phyloP scores from a whole-genome alignment of 2,113 vertebrate species.

The Rhinolophus sinicus region DNA sequence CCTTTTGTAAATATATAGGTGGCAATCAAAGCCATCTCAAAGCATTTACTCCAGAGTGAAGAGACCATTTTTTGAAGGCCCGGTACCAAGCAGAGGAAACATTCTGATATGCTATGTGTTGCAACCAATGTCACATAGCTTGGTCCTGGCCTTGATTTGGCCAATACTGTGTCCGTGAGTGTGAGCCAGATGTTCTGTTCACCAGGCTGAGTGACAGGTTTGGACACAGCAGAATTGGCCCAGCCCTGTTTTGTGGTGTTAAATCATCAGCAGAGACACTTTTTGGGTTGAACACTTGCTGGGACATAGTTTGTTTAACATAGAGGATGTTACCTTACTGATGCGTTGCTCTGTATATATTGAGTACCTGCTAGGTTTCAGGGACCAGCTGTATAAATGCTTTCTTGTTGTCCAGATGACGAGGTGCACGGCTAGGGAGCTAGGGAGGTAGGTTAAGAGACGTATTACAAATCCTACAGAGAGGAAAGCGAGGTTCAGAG shows the following conservation, averaged over 20 bases:
- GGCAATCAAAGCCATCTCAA: background rate
- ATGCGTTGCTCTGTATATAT: background rate
- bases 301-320: background rate
- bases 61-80: background rate
- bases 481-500: background rate
- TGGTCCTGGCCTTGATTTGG: background rate
- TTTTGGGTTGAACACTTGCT: background rate
- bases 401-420: background rate
- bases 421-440: no score
- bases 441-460: background rate
- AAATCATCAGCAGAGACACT: background rate
- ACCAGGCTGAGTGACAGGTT: background rate
- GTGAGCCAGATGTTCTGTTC: background rate
- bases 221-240: fast-evolving
- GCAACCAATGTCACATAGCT: background rate
- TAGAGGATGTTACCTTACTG: background rate
- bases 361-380: background rate
- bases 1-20: background rate
- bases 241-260: background rate
- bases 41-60: background rate
- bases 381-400: background rate
- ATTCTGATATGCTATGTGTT: background rate
- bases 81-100: background rate
- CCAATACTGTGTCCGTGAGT: background rate
- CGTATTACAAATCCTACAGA: background rate